Evolutionary conservation across 2,797 vertebrate genomes (phyloP).

Genomic region (Sphenodon punctatus): DNA sequence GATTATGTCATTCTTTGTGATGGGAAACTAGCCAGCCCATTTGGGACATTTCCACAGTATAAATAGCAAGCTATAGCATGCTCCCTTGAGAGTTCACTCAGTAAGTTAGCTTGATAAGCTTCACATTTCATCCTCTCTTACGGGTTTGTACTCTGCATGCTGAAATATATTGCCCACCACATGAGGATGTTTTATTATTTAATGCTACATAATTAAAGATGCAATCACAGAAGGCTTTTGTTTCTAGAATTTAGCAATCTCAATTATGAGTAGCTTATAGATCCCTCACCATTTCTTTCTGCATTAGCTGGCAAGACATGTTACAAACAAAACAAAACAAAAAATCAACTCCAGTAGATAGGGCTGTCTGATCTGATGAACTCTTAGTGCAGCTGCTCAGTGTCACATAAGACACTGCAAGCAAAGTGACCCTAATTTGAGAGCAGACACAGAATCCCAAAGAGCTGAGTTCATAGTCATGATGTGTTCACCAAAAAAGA

Average conservation of each 20-base stretch:
- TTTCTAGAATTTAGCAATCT: conserved; percentile 39
- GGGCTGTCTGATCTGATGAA: background rate
- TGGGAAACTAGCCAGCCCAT: background rate
- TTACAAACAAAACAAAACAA: background rate
- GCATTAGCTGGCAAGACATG: background rate
- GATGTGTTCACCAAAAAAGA: background rate
- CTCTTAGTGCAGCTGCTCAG: conserved; percentile 29
- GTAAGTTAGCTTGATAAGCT: background rate
- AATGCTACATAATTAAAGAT: conserved; percentile 14
- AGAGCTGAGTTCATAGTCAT: conserved; percentile 27
- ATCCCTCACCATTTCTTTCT: background rate
- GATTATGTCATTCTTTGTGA: background rate
- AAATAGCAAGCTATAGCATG: background rate
- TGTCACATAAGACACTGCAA: accelerated
- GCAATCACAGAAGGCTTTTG: conserved; percentile 20
- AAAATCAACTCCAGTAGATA: background rate
- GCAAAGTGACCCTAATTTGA: conserved; percentile 28
- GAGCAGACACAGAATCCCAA: background rate
- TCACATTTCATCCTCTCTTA: conserved; percentile 30
- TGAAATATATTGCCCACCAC: background rate
- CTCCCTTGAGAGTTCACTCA: background rate
- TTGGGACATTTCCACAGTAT: conserved; percentile 9
- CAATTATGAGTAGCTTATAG: background rate
- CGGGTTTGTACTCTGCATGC: background rate
- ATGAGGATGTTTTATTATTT: conserved; percentile 15